These are phyloP conservation scores for Atrichornis clamosus DNA, from an alignment of 2,113 vertebrate genomes.

Conservation along the genomic window DNA sequence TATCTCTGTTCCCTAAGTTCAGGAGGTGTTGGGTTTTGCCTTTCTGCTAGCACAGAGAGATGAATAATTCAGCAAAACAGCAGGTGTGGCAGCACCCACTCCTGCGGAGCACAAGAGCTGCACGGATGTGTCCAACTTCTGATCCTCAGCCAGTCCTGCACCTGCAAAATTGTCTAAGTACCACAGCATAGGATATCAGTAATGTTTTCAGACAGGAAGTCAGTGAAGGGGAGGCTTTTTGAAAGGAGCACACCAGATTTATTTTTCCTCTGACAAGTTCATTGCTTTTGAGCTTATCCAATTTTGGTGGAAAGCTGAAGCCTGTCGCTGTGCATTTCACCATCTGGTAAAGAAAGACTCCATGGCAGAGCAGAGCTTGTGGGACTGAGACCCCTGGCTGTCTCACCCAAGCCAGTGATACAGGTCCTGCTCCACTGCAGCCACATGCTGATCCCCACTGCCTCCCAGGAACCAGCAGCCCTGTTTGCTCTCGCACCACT, in stretches of 20 bases:
- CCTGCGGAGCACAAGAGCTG: background rate
- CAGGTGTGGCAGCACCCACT: background rate
- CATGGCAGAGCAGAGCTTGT: background rate
- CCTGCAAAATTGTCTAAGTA: background rate
- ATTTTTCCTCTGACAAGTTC: slow-evolving; percentile 26
- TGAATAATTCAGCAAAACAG: background rate
- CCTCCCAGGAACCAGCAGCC: background rate
- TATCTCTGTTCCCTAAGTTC: background rate
- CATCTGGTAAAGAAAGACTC: background rate
- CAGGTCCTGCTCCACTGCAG: fast-evolving
- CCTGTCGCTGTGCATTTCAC: background rate
- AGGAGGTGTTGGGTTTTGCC: background rate
- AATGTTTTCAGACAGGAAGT: slow-evolving; percentile 1
- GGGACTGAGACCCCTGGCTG: background rate
- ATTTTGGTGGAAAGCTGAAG: slow-evolving; percentile 21
- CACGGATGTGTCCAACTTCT: background rate
- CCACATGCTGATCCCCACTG: background rate
- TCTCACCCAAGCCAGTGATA: fast-evolving
- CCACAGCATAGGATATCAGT: background rate
- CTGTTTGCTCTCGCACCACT: fast-evolving
- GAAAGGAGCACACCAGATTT: background rate
- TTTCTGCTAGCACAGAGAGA: background rate
- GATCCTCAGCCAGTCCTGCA: background rate
- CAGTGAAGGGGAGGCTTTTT: background rate
- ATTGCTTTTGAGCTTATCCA: background rate